Percentiles rank a stretch among this genome's conserved stretches.
These are phyloP conservation scores for Hymenopus coronatus DNA, from an alignment of 2,888 invertebrate species.

Conservation along the genomic window DNA sequence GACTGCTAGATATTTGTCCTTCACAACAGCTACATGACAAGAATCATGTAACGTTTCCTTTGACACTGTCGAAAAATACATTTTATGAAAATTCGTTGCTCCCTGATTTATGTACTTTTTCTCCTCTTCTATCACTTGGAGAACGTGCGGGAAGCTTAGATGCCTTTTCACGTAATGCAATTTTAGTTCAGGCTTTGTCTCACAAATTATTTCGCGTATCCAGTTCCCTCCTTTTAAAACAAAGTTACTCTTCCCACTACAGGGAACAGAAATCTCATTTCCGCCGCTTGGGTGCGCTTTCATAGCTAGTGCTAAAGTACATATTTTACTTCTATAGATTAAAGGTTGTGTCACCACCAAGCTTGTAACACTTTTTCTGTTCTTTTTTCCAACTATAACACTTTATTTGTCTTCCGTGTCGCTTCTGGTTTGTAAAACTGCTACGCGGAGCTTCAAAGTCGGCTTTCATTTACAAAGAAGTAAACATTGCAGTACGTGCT, in stretches of 20 bases:
- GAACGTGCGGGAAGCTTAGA: neutral
- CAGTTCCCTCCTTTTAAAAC: neutral
- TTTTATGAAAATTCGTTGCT: too few relatives aligned
- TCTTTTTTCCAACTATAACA: neutral
- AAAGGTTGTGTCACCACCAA: neutral
- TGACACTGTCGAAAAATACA: too few relatives aligned
- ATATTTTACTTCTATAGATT: neutral
- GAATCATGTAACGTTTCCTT: too few relatives aligned
- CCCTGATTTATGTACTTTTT: neutral
- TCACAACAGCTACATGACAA: too few relatives aligned
- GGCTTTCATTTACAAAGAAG: too few relatives aligned
- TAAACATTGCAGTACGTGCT: too few relatives aligned
- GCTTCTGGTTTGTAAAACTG: neutral
- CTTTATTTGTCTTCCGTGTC: neutral
- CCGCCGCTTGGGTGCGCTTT: neutral
- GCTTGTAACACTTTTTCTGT: neutral
- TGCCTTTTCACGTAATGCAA: neutral
- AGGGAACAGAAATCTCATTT: neutral
- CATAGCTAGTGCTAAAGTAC: neutral
- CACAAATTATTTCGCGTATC: neutral
- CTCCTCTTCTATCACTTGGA: neutral
- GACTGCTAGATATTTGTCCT: too few relatives aligned
- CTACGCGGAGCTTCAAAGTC: too few relatives aligned
- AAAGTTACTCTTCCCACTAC: neutral
- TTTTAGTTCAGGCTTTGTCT: neutral